Conservation (phyloP, 2,113 vertebrate species). For the Meleagris gallopavo region DNA sequence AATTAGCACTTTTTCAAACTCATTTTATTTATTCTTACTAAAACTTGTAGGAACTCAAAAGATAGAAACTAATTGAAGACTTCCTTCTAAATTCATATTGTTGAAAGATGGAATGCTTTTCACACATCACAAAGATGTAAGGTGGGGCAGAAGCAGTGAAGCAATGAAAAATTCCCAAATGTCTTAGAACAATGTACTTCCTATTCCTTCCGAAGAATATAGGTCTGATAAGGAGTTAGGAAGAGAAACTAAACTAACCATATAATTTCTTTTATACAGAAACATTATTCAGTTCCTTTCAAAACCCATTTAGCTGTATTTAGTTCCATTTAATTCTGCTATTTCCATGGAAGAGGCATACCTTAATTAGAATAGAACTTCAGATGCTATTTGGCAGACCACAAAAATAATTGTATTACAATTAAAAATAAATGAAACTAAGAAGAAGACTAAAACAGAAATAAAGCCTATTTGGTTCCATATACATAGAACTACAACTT, state of each 20-base stretch:
- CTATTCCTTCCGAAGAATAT: background rate
- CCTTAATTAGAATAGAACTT: background rate
- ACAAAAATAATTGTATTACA: background rate
- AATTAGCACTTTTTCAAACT: slow-evolving; percentile 14
- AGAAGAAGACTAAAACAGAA: background rate
- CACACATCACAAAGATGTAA: background rate
- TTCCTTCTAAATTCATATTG: background rate
- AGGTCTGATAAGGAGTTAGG: background rate
- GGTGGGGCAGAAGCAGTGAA: background rate
- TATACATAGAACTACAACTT: background rate
- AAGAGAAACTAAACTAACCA: background rate
- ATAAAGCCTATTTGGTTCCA: background rate
- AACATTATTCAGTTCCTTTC: background rate
- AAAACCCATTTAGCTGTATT: background rate
- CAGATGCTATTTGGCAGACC: background rate
- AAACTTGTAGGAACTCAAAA: slow-evolving; percentile 45
- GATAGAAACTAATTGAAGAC: slow-evolving; percentile 1
- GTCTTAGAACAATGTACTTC: background rate
- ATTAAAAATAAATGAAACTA: background rate
- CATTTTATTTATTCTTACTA: slow-evolving; percentile 18
- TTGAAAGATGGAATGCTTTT: background rate
- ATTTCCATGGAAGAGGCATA: background rate
- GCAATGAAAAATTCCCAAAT: background rate
- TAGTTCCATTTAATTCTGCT: background rate
- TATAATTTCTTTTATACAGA: background rate